Percentiles rank a stretch among this genome's conserved stretches.
These are phyloP conservation scores for Lasioglossum morio DNA, from an alignment of 2,888 invertebrate species.

Conservation along the genomic window DNA sequence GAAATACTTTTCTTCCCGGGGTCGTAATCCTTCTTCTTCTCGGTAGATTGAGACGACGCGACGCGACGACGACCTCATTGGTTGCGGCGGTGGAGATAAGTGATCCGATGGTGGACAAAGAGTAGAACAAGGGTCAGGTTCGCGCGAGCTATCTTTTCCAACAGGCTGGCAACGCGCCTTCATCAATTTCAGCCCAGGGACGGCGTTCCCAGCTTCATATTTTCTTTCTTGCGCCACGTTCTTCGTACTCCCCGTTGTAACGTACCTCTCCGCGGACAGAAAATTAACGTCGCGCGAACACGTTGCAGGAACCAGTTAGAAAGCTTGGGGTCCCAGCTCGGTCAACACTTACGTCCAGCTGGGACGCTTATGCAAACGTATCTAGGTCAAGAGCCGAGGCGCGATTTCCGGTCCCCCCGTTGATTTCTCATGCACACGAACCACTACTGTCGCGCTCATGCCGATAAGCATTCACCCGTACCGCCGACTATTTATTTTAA, in stretches of 20 bases:
- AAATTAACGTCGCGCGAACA: conserved; percentile 67
- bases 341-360: conserved; percentile 55
- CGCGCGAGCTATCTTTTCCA: conserved; percentile 42
- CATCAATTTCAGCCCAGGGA: conserved; percentile 58
- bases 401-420: not conserved
- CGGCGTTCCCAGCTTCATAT: conserved; percentile 53
- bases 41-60: conserved; percentile 57
- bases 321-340: conserved; percentile 8
- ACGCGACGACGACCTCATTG: conserved; percentile 58
- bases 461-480: conserved; percentile 40
- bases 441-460: conserved; percentile 9
- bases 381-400: conserved; percentile 46
- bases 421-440: conserved; percentile 41
- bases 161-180: conserved; percentile 37
- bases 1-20: conserved; percentile 27
- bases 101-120: conserved; percentile 57
- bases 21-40: conserved; percentile 54
- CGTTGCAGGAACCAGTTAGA: conserved; percentile 51
- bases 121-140: conserved; percentile 23
- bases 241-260: conserved; percentile 29
- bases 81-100: conserved; percentile 44
- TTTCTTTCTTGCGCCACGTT: conserved; percentile 40
- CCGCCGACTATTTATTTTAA: conserved; percentile 48
- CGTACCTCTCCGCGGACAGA: conserved; percentile 53
- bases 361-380: conserved; percentile 47